These are phyloP conservation scores for Clanis bilineata DNA, from an alignment of 2,888 invertebrate species.

Conservation along the genomic window DNA sequence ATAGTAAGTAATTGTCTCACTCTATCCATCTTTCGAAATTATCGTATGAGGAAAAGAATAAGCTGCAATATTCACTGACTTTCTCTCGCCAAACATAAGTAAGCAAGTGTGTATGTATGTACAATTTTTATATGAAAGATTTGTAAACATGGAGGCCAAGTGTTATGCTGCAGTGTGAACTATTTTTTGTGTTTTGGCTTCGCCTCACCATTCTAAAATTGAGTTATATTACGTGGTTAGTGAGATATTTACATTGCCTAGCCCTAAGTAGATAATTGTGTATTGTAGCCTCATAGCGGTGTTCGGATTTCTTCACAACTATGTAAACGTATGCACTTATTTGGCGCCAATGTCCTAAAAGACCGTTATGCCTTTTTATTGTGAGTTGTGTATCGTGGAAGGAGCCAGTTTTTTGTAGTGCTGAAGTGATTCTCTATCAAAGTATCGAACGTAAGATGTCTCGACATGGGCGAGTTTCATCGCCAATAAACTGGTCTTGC, in stretches of 20 bases:
- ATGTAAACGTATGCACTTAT: conserved; percentile 80
- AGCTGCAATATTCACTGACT: conserved; percentile 58
- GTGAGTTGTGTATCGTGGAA: conserved; percentile 30
- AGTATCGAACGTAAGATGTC: conserved; percentile 27
- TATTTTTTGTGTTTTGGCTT: conserved; percentile 42
- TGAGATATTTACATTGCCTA: conserved; percentile 30
- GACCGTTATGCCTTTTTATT: conserved; percentile 65
- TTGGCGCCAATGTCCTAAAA: conserved; percentile 79
- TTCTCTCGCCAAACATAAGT: conserved; percentile 54
- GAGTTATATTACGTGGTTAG: conserved; percentile 49
- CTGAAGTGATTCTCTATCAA: conserved; percentile 27
- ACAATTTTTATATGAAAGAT: conserved; percentile 70
- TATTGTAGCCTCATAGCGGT: conserved; percentile 26
- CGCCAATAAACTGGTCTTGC: conserved; percentile 71
- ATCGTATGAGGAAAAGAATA: conserved; percentile 52
- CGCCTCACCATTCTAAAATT: conserved; percentile 33
- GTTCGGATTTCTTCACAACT: conserved; percentile 28
- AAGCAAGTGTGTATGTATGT: conserved; percentile 42
- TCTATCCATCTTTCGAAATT: conserved; percentile 47
- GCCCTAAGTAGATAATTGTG: conserved; percentile 22
- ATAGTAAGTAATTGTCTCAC: conserved; percentile 56
- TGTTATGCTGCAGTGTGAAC: conserved; percentile 57
- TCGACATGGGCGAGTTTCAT: conserved; percentile 44
- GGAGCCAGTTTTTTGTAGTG: conserved; percentile 30
- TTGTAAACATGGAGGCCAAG: conserved; percentile 81